Conservation (phyloP, 2,888 invertebrate genomes). For the Folsomia candida region DNA sequence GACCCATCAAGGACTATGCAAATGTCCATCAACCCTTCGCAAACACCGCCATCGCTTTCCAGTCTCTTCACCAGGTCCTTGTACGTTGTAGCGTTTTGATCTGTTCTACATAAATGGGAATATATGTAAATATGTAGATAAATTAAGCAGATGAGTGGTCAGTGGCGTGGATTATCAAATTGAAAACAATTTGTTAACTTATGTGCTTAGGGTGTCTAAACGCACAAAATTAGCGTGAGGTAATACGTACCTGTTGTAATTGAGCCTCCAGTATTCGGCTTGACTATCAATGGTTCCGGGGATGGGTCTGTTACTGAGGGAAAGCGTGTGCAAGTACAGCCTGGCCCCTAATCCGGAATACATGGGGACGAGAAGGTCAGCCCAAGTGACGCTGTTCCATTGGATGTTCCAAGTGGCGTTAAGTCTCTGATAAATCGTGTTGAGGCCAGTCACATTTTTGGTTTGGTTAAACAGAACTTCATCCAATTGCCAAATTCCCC, state of each 20-base stretch:
- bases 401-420: constrained; percentile 18
- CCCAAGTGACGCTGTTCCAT: constrained; percentile 15
- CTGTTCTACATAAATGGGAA: no score
- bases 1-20: constrained; percentile 36
- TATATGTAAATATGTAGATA: no score
- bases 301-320: constrained; percentile 4
- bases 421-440: constrained; percentile 5
- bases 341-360: constrained; percentile 33
- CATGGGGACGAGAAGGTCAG: constrained; percentile 22
- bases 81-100: no score
- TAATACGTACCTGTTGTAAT: constrained; percentile 18
- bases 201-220: no score
- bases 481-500: constrained; percentile 37
- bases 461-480: constrained; percentile 18
- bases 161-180: no score
- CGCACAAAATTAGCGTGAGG: no score
- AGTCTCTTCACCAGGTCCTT: no score
- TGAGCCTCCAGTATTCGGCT: constrained; percentile 22
- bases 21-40: constrained; percentile 34
- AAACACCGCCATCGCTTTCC: no score
- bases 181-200: no score
- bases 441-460: background rate
- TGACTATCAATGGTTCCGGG: constrained; percentile 28
- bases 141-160: no score
- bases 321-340: constrained; percentile 18